A percentile compares a stretch with the other conserved stretches of the same genome.
These are phyloP conservation scores for Melanostoma mellinum DNA, from an alignment of 2,888 invertebrate genomes.

Conservation along the genomic window DNA sequence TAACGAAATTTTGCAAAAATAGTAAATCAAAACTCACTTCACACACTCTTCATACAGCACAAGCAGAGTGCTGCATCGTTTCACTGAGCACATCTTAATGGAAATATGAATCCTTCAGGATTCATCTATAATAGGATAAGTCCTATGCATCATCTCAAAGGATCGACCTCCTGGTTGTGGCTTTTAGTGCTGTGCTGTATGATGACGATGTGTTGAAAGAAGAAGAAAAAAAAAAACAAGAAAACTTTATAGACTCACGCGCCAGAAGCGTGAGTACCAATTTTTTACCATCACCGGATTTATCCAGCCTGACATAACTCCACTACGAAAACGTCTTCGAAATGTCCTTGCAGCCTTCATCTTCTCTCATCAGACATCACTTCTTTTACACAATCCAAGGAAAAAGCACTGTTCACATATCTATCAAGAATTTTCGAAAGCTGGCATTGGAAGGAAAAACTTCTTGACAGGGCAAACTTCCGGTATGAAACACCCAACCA, in stretches of 20 bases:
- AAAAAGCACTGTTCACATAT: constrained; percentile 50
- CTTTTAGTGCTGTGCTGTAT: constrained; percentile 34
- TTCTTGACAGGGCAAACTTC: constrained; percentile 67
- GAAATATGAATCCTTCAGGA: constrained; percentile 69
- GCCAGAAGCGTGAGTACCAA: constrained; percentile 39
- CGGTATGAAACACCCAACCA: constrained; percentile 58
- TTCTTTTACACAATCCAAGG: constrained; percentile 29
- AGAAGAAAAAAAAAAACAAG: constrained; percentile 9
- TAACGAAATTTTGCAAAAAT: constrained; percentile 30
- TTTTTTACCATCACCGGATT: constrained; percentile 39
- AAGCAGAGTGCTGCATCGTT: constrained; percentile 24
- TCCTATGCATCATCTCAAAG: constrained; percentile 49
- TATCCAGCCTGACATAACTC: constrained; percentile 37
- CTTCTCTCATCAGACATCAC: constrained; percentile 54
- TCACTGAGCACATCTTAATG: constrained; percentile 62
- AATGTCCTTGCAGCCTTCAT: constrained; percentile 42
- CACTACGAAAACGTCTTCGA: constrained; percentile 4
- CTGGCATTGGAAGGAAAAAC: constrained; percentile 44
- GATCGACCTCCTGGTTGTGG: constrained; percentile 29
- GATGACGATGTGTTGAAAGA: constrained; percentile 30
- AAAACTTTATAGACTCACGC: constrained; percentile 50
- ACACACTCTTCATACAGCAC: not conserved
- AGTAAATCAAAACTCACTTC: constrained; percentile 9
- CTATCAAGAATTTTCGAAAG: constrained; percentile 58
- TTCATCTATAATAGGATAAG: constrained; percentile 68